These are phyloP conservation scores for Drosophila monieri DNA, from an alignment of 2,888 invertebrate genomes.

Conservation along the genomic window DNA sequence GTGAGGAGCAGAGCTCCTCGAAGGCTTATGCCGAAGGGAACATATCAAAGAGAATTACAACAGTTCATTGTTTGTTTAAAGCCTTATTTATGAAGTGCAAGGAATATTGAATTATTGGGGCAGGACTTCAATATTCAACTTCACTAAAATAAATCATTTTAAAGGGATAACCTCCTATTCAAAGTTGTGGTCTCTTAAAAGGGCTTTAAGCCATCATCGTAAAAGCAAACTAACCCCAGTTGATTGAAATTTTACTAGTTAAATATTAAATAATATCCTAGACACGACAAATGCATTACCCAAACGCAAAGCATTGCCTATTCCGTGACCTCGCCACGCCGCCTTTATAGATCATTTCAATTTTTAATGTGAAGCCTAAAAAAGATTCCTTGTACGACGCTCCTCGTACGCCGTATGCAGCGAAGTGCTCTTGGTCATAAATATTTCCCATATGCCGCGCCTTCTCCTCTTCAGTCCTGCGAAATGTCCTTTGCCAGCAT, in stretches of 20 bases:
- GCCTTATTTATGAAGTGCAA: conserved; percentile 17
- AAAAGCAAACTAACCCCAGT: neutral
- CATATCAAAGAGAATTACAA: conserved; percentile 12
- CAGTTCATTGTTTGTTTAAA: conserved; percentile 28
- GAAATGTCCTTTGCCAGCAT: conserved; percentile 13
- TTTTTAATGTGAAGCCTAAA: conserved; percentile 32
- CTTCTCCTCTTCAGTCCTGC: neutral
- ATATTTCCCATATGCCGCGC: conserved; percentile 24
- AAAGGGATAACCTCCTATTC: no score
- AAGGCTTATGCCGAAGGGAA: conserved; percentile 6
- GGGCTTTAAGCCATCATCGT: no score
- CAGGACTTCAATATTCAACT: neutral
- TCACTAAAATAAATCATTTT: no score
- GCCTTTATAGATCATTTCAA: conserved; percentile 29
- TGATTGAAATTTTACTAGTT: neutral
- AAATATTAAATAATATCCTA: conserved; percentile 4
- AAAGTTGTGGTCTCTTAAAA: no score
- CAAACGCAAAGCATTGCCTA: neutral
- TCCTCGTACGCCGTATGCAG: neutral
- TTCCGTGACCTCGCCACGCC: conserved; percentile 23
- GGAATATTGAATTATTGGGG: neutral
- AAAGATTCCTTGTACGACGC: conserved; percentile 13
- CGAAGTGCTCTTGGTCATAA: conserved; percentile 35
- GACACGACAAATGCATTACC: conserved; percentile 25
- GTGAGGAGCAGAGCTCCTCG: conserved; percentile 19